These are phyloP conservation scores for Diprion similis DNA, from an alignment of 1,140 invertebrate species.

Conservation along the genomic window DNA sequence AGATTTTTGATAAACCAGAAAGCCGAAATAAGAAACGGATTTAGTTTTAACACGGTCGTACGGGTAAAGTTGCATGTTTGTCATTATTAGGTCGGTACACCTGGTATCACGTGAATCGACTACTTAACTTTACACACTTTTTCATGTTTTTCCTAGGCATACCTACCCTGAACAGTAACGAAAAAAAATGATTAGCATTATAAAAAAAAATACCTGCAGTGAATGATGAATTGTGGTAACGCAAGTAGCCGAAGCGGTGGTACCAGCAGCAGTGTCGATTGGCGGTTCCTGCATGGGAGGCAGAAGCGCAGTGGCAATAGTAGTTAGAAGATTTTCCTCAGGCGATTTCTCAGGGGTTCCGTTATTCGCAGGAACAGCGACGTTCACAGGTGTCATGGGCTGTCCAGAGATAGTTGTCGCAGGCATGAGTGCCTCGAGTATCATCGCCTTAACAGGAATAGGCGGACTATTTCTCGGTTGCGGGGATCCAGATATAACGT, in stretches of 20 bases:
- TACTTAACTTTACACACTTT: no score
- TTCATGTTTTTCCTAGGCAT: no score
- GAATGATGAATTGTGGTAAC: background rate
- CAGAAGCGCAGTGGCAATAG: constrained; percentile 54
- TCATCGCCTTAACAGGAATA: constrained; percentile 57
- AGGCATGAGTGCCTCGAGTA: constrained; percentile 64
- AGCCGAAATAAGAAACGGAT: no score
- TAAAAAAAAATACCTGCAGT: background rate
- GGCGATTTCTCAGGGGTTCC: constrained; percentile 61
- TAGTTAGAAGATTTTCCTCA: constrained; percentile 64
- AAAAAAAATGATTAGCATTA: background rate
- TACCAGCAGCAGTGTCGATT: constrained; percentile 49
- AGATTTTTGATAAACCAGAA: no score
- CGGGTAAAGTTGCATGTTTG: no score
- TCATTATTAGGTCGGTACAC: no score
- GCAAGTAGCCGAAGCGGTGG: constrained; percentile 25
- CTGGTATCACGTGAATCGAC: no score
- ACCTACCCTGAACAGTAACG: no score
- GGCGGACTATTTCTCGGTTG: constrained; percentile 52
- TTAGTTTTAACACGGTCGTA: no score
- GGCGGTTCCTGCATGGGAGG: constrained; percentile 65
- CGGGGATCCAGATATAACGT: constrained; percentile 46
- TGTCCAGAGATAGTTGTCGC: constrained; percentile 47
- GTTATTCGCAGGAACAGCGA: constrained; percentile 46
- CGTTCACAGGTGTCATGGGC: constrained; percentile 39